Percentiles rank a stretch among this genome's conserved stretches.
phyloP scores from a whole-genome alignment of 1,140 invertebrate species.

The Asobara japonica region DNA sequence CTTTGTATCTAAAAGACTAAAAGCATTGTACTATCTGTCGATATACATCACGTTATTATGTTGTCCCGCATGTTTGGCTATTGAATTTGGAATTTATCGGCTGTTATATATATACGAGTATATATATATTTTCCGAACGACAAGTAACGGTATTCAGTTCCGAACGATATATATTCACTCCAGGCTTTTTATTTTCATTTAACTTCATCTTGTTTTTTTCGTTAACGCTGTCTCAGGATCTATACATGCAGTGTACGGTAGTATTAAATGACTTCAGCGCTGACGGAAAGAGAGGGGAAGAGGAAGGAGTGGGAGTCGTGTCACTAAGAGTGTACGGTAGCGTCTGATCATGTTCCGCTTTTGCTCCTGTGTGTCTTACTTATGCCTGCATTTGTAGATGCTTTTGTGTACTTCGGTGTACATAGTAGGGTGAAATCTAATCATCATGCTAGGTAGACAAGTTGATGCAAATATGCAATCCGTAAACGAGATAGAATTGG shows the following conservation, averaged over 20 bases:
- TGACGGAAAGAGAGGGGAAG: neutral
- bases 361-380: neutral
- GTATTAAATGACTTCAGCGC: constrained; percentile 20
- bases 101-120: constrained; percentile 25
- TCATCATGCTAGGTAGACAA: neutral
- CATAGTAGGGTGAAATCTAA: neutral
- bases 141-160: constrained; percentile 25
- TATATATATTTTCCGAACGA: neutral
- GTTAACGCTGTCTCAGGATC: neutral
- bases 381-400: neutral
- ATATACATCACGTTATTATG: constrained; percentile 36
- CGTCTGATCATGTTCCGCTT: neutral
- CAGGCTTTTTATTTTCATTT: neutral
- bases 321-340: neutral
- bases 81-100: constrained; percentile 29
- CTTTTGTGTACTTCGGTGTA: neutral
- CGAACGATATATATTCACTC: constrained; percentile 8
- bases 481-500: neutral
- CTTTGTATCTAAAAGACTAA: neutral
- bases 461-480: neutral
- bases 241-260: neutral
- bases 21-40: constrained; percentile 16
- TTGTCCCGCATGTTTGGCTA: constrained; percentile 25
- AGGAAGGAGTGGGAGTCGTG: neutral
- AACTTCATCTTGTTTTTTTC: neutral